phyloP scores from a whole-genome alignment of 1,140 invertebrate genomes.

The Zaprionus gabonicus region DNA sequence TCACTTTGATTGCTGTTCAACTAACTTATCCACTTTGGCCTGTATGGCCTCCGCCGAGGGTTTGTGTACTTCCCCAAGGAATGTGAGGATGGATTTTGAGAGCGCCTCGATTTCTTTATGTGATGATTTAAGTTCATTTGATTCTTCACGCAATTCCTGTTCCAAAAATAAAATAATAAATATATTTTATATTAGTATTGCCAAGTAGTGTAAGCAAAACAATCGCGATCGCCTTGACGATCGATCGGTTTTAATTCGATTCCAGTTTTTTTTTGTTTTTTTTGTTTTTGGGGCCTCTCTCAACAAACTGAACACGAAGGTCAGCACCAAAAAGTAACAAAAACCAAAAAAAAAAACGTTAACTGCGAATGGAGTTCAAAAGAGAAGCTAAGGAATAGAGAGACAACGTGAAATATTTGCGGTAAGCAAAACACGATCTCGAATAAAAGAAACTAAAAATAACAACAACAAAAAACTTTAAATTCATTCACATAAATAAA shows the following conservation, averaged over 20 bases:
- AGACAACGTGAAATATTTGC: slow-evolving; percentile 36
- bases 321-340: slow-evolving; percentile 41
- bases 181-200: slow-evolving; percentile 7
- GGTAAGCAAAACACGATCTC: slow-evolving; percentile 15
- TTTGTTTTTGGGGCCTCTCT: slow-evolving; percentile 18
- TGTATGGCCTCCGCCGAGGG: slow-evolving; percentile 86
- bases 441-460: slow-evolving; percentile 22
- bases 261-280: slow-evolving; percentile 55
- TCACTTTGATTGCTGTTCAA: slow-evolving; percentile 86
- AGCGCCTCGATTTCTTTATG: slow-evolving; percentile 86
- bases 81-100: slow-evolving; percentile 86
- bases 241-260: slow-evolving; percentile 46
- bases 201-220: slow-evolving; percentile 1
- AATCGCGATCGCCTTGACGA: slow-evolving; percentile 4
- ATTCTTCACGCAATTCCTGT: slow-evolving; percentile 88
- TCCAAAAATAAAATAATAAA: slow-evolving; percentile 24
- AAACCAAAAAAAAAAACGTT: not conserved
- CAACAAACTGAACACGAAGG: slow-evolving; percentile 40
- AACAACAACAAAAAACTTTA: slow-evolving; percentile 25
- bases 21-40: slow-evolving; percentile 86
- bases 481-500: slow-evolving; percentile 7
- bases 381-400: slow-evolving; percentile 11
- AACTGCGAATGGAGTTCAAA: slow-evolving; percentile 20
- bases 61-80: slow-evolving; percentile 86
- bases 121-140: slow-evolving; percentile 85